Evolutionary conservation across 2,797 vertebrate species (phyloP).

Genomic region (Miichthys miiuy): DNA sequence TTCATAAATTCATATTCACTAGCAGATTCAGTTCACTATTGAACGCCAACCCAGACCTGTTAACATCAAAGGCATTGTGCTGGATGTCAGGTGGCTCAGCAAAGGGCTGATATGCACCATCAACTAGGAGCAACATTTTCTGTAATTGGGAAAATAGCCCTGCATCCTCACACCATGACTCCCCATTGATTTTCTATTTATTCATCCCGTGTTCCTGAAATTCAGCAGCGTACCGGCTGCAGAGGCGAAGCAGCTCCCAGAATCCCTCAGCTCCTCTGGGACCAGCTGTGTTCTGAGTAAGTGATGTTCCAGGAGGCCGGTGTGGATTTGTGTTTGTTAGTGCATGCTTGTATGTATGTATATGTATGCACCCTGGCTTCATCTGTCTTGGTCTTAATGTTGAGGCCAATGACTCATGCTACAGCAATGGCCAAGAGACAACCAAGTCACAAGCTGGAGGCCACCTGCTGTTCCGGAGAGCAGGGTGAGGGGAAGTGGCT

Average conservation of each 20-base stretch:
- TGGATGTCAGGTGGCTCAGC: constrained; percentile 49
- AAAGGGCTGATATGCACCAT: constrained; percentile 43
- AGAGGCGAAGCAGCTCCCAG: constrained; percentile 42
- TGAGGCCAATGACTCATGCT: constrained; percentile 68
- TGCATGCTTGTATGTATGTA: constrained; percentile 18
- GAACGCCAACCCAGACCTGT: background rate
- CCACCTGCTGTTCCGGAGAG: constrained; percentile 70
- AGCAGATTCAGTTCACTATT: background rate
- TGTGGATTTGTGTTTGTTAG: constrained; percentile 36
- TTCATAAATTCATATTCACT: background rate
- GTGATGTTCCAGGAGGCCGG: constrained; percentile 26
- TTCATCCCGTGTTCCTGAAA: constrained; percentile 61
- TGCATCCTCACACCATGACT: constrained; percentile 58
- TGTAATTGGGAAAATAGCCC: constrained; percentile 70
- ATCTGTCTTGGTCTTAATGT: constrained; percentile 59
- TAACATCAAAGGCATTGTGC: constrained; percentile 35
- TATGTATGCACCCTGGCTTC: constrained; percentile 29
- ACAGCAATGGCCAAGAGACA: constrained; percentile 56
- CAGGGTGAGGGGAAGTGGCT: constrained; percentile 41
- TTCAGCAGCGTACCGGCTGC: constrained; percentile 35
- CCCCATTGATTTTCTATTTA: constrained; percentile 72
- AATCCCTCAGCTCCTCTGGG: constrained; percentile 56
- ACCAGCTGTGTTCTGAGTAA: constrained; percentile 51
- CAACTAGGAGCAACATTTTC: constrained; percentile 47
- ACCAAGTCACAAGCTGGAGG: constrained; percentile 55